Evolutionary conservation across 2,113 vertebrate species (phyloP), one percentile per base, ranked within the genome.

Genomic region (Odocoileus hemionus): DNA sequence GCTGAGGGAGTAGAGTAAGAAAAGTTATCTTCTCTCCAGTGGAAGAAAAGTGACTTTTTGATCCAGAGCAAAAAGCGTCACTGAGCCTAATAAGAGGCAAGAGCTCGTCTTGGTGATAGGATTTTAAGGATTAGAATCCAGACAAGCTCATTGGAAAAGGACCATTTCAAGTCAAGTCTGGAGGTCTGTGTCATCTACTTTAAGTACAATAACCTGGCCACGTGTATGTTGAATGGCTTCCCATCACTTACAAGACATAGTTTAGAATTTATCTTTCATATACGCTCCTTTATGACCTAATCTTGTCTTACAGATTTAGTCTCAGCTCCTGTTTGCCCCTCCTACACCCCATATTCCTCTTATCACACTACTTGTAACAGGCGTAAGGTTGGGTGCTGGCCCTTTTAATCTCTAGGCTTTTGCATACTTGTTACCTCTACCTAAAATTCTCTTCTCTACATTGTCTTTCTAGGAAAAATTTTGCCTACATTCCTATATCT

Each of bases 21-120:
- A 95, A 88, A 3, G 23, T 52, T 30, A 30, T 33, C 50, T 86
- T 90, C 50, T 52, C 86, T 61, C 33, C 78, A 91, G 45, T 57
- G 54, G 21, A 52, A 61, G 25, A 33, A 45, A 84, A 57, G 17
- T n/a, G 26, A 3, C 55, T 80, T 85, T 95, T 94, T 74, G 39
- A 94, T 94, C 76, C 86, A 97, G 91, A 98, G 87, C 89, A 98
- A 91, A 98, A 98, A 96, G 92, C 36, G 93, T 83, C 85, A 86
- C 55, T 84, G 85, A 95, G 74, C 39, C 50, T 98, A 78, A 96
- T 92, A 98, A 91, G 55, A 92, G 91, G 67, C 88, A 98, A 98
- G 26, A 97, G 95, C 79, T 96, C 94, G 84, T 93, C 95, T 95
- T 93, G 83, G 97, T 96, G 86, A 97, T 88, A 95, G 97, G 97